Conservation (phyloP, 2,888 invertebrate genomes). For the Caenorhabditis parvicauda region DNA sequence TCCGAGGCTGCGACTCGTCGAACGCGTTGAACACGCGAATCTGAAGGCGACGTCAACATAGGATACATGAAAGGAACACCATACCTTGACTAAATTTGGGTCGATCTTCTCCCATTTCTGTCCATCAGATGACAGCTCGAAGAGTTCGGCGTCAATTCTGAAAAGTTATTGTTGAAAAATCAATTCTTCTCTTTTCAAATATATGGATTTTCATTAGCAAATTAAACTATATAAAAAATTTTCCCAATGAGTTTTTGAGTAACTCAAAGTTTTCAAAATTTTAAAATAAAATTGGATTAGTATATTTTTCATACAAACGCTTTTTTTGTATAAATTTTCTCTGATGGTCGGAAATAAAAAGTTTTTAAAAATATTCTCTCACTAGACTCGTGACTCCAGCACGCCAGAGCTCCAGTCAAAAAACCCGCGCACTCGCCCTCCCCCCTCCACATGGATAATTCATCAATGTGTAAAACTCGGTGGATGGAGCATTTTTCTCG, state of each 20-base stretch:
- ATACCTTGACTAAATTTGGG: slow-evolving; percentile 15
- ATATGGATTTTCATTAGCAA: background rate
- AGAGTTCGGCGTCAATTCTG: slow-evolving; percentile 30
- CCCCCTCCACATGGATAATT: too few species aligned
- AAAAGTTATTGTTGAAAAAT: background rate
- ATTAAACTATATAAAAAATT: background rate
- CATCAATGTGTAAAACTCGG: too few species aligned
- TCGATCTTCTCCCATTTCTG: slow-evolving; percentile 25
- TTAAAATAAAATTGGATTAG: too few species aligned
- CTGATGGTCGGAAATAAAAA: too few species aligned
- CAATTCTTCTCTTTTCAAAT: background rate
- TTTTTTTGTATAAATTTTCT: background rate
- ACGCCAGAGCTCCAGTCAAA: too few species aligned
- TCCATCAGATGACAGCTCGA: slow-evolving; percentile 27
- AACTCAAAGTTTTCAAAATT: background rate
- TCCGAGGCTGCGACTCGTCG: slow-evolving; percentile 27
- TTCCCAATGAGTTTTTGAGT: slow-evolving; percentile 2
- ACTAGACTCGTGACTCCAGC: too few species aligned
- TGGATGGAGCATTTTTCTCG: too few species aligned
- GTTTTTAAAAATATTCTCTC: too few species aligned
- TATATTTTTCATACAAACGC: background rate
- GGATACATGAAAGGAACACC: background rate
- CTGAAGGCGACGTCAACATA: slow-evolving; percentile 4
- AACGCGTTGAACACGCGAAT: slow-evolving; percentile 28
- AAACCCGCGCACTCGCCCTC: too few species aligned